Conservation (phyloP, 2,797 vertebrate species). For the Dendrocincla fuliginosa region DNA sequence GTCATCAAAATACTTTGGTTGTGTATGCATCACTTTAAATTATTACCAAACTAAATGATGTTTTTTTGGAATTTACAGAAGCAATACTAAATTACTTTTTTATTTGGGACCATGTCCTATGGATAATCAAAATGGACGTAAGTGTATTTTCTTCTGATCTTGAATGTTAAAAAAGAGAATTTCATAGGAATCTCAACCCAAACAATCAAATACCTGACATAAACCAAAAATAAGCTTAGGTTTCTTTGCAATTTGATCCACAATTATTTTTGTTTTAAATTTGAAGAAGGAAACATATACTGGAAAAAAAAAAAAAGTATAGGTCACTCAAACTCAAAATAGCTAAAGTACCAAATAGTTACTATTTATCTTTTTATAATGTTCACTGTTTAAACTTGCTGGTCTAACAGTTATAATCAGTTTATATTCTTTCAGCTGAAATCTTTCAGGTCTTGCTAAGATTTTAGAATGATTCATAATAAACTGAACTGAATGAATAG, state of each 20-base stretch:
- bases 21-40: neutral
- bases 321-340: accelerated
- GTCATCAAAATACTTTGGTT: neutral
- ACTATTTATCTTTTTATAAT: neutral
- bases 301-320: neutral
- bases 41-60: neutral
- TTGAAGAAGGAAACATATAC: neutral
- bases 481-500: neutral
- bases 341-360: neutral
- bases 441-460: neutral
- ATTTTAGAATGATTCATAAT: neutral
- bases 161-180: neutral
- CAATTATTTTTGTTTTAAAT: too few species aligned
- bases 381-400: neutral
- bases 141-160: neutral
- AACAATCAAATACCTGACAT: neutral
- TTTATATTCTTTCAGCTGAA: neutral
- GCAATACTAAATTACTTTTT: neutral
- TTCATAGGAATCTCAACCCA: neutral
- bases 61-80: neutral
- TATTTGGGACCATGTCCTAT: neutral
- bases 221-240: neutral
- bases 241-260: neutral
- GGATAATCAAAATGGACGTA: neutral
- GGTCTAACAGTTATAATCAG: neutral